Percentiles rank a stretch among this genome's conserved stretches.
These are phyloP conservation scores for Cettia cetti DNA, from an alignment of 2,113 vertebrate genomes.

Conservation along the genomic window DNA sequence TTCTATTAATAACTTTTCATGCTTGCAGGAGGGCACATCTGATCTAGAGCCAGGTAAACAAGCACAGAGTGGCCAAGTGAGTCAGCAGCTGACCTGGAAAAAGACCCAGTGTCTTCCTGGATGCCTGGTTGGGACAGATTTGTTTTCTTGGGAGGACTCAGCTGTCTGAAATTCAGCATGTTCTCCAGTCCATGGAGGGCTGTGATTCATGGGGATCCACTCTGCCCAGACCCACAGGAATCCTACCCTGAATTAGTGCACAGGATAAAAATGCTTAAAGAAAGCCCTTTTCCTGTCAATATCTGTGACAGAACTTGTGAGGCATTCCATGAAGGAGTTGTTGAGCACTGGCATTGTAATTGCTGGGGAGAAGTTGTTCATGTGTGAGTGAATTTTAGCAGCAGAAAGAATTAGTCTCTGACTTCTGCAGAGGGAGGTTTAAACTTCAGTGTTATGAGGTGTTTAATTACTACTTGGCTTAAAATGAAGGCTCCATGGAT, in stretches of 20 bases:
- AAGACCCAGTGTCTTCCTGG: not conserved
- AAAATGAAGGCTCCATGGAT: not conserved
- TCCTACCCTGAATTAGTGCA: not conserved
- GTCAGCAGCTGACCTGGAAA: not conserved
- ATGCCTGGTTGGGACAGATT: not conserved
- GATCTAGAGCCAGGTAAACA: not conserved
- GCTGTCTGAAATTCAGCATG: not conserved
- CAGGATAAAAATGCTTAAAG: not conserved
- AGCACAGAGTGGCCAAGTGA: not conserved
- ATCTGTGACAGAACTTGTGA: not conserved
- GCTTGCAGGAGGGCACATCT: not conserved
- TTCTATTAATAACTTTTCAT: not conserved
- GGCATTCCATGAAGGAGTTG: not conserved
- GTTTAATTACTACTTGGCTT: not conserved
- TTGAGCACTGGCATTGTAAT: not conserved
- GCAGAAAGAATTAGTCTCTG: not conserved
- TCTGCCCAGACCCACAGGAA: not conserved
- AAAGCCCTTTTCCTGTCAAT: not conserved
- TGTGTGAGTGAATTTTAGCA: not conserved
- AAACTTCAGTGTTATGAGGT: not conserved
- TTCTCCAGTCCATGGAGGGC: not conserved
- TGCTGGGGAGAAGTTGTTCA: not conserved
- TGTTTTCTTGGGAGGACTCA: not conserved
- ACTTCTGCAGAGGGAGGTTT: not conserved
- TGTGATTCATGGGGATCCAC: fast-evolving